Conservation (phyloP, 2,888 invertebrate species). For the Drosophila prostipennis region DNA sequence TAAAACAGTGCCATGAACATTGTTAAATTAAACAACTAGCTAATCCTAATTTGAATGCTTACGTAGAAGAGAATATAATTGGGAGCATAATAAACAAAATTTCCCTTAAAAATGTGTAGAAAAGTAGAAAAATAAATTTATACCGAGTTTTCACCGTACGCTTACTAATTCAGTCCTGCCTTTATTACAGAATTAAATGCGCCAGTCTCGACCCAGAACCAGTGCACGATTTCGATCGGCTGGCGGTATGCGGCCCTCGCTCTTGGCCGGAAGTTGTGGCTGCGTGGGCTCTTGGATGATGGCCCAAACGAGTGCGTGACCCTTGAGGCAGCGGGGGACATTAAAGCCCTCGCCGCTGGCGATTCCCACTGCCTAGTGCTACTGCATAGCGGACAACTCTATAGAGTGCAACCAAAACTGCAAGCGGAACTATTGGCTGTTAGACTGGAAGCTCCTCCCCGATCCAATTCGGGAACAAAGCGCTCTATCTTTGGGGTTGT, state of each 20-base stretch:
- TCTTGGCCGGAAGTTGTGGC: slow-evolving; percentile 38
- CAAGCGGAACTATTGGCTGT: slow-evolving; percentile 57
- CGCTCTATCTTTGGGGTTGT: slow-evolving; percentile 72
- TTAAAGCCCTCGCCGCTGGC: slow-evolving; percentile 70
- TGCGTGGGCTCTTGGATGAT: slow-evolving; percentile 71
- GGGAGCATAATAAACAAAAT: no score
- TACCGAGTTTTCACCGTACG: background rate
- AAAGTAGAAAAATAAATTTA: no score
- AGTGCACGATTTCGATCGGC: slow-evolving; percentile 51
- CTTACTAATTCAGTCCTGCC: slow-evolving; percentile 35
- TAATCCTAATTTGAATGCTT: no score
- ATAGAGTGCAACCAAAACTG: slow-evolving; percentile 60
- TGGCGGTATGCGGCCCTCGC: slow-evolving; percentile 81
- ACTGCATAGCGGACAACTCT: slow-evolving; percentile 74
- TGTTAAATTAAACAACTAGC: background rate
- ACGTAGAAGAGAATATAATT: background rate
- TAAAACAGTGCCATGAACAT: background rate
- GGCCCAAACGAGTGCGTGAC: slow-evolving; percentile 43
- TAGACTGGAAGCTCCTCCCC: slow-evolving; percentile 55
- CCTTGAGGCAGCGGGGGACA: slow-evolving; percentile 52
- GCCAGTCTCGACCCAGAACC: slow-evolving; percentile 17
- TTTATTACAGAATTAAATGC: slow-evolving; percentile 48
- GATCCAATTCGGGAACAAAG: slow-evolving; percentile 52
- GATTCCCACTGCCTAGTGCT: slow-evolving; percentile 79
- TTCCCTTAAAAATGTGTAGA: no score